A percentile compares a stretch with the other conserved stretches of the same genome.
These are phyloP conservation scores for Brenthis ino DNA, from an alignment of 2,888 invertebrate species.

Conservation along the genomic window DNA sequence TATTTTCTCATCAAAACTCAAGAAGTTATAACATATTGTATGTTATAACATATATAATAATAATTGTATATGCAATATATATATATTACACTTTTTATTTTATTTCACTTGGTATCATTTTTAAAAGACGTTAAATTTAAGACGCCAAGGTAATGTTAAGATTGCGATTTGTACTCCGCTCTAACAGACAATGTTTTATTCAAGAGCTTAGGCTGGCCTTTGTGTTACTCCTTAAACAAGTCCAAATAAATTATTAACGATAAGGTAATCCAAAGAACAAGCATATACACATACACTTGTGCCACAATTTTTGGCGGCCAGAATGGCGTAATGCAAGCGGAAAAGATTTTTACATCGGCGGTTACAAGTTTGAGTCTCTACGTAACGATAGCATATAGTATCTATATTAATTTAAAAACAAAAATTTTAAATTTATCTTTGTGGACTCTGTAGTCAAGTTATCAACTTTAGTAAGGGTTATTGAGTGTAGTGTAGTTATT, in stretches of 20 bases:
- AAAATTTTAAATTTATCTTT: not conserved
- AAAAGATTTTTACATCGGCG: no score
- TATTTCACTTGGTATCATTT: not conserved
- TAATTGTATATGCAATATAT: not conserved
- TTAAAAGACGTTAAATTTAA: constrained; percentile 13
- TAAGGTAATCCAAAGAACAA: constrained; percentile 55
- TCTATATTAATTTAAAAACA: no score
- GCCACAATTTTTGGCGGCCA: not conserved
- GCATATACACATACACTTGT: constrained; percentile 8
- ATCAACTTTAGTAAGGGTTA: not conserved
- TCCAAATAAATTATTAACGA: constrained; percentile 71
- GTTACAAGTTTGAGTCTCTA: no score
- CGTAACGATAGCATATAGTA: no score
- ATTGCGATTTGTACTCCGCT: constrained; percentile 23
- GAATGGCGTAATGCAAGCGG: no score
- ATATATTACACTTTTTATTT: not conserved
- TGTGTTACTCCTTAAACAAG: constrained; percentile 64
- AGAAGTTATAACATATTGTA: no score
- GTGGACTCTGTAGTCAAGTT: not conserved
- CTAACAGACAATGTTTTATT: constrained; percentile 65
- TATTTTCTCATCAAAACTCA: no score
- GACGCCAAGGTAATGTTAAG: constrained; percentile 21
- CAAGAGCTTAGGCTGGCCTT: constrained; percentile 70
- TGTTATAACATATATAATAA: no score
- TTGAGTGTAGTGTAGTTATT: no score